These are phyloP conservation scores for Aphidoletes aphidimyza DNA, from an alignment of 2,888 invertebrate genomes.

Conservation along the genomic window DNA sequence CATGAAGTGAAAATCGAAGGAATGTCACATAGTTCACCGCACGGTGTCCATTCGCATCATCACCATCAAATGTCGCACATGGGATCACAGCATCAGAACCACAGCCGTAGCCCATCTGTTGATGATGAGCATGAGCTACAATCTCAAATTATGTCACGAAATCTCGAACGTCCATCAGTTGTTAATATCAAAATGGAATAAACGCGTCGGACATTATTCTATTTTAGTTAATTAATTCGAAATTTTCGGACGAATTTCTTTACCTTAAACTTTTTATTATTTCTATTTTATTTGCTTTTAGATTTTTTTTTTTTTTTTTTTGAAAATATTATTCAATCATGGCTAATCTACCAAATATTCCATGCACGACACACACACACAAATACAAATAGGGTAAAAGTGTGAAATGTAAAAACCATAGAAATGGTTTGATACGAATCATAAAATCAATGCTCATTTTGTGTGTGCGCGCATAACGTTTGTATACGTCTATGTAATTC, in stretches of 20 bases:
- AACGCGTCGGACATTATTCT: too few relatives aligned
- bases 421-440: neutral
- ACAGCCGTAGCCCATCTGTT: slow-evolving; percentile 63
- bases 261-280: neutral
- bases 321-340: neutral
- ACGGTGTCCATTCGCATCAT: slow-evolving; percentile 59
- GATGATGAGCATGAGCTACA: slow-evolving; percentile 59
- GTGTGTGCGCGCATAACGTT: neutral
- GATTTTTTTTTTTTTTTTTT: too few relatives aligned
- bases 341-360: neutral
- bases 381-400: neutral
- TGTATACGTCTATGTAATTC: slow-evolving; percentile 33
- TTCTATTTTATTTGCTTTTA: too few relatives aligned
- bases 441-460: slow-evolving; percentile 15
- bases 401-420: neutral
- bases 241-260: neutral
- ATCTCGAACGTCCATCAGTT: slow-evolving; percentile 64
- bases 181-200: slow-evolving; percentile 66
- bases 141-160: slow-evolving; percentile 59
- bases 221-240: too few relatives aligned
- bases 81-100: slow-evolving; percentile 58
- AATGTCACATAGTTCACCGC: slow-evolving; percentile 55
- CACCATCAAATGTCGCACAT: slow-evolving; percentile 56
- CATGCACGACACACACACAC: neutral
- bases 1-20: slow-evolving; percentile 59